A percentile compares a stretch with the other conserved stretches of the same genome.
phyloP scores from a whole-genome alignment of 2,797 vertebrate species.

The Poeciliopsis paucimaculata region DNA sequence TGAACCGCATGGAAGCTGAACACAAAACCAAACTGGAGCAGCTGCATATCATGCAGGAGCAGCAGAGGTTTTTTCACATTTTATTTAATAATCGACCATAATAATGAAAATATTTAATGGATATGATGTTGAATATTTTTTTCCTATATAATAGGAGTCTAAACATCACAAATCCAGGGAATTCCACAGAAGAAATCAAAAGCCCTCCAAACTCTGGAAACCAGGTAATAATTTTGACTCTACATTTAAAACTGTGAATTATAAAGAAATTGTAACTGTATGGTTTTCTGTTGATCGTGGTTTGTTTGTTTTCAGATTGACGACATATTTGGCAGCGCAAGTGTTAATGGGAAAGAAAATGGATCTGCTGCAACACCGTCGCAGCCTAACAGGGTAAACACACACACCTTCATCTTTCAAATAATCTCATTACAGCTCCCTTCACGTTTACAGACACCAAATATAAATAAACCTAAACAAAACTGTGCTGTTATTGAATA shows the following conservation, averaged over 20 bases:
- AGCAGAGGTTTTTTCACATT: conserved; percentile 86
- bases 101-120: background rate
- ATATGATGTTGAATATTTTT: background rate
- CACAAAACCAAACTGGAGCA: conserved; percentile 99
- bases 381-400: conserved; percentile 86
- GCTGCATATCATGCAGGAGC: conserved; percentile 96
- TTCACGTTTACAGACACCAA: background rate
- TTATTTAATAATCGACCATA: background rate
- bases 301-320: conserved; percentile 82
- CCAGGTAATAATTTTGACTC: conserved; percentile 81
- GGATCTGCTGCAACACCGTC: conserved; percentile 78
- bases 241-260: background rate
- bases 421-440: background rate
- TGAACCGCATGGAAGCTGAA: conserved; percentile 92
- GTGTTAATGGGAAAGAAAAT: conserved; percentile 87
- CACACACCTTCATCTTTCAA: background rate
- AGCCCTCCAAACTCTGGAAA: conserved; percentile 75
- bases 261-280: background rate
- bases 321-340: conserved; percentile 85
- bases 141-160: conserved; percentile 76
- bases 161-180: conserved; percentile 88
- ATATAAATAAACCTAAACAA: background rate
- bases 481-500: background rate
- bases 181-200: conserved; percentile 85
- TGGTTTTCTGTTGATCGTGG: background rate